Evolutionary conservation across 2,888 invertebrate genomes (phyloP), one percentile per base, ranked within the genome.

Genomic region (Coenonympha arcania): DNA sequence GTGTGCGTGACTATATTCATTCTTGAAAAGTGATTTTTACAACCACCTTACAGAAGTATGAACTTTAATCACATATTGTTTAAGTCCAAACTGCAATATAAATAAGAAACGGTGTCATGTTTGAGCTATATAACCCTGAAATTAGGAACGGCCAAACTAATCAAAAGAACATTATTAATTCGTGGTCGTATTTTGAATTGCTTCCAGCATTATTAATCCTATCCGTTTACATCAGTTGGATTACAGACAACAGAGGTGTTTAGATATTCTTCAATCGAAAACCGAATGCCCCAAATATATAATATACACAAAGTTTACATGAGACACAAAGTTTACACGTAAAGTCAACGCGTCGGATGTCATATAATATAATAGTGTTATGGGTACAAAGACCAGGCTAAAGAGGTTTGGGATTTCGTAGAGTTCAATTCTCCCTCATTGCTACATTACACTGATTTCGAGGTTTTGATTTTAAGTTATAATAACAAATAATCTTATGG

Each of bases 21-120:
- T 74, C 67, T 68, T 75, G 66, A 75, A 78, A 81, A 80, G 75
- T 79, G 77, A 77, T 79, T 78, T n/a, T 81, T 76, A 77, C 71
- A 68, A 66, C 69, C 63, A 61, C 61, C 59, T 52, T 66, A 69
- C 58, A 57, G 68, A 55, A 75, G 69, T 66, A 51, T 68, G 61
- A 57, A 68, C 76, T 70, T 60, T 75, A 73, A 59, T 47, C 33
- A 54, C 48, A 48, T 50, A 36, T 28, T 13, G 45, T 60, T 73
- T 71, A 61, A 67, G 72, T 60, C 61, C 56, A 68, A 64, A 72
- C 71, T 71, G 50, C 62, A 57, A 58, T 55, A 55, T 22, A 24
- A 22, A 6, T 52, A 48, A 51, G 59, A 62, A 72, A 75, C 66
- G 66, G 75, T 82, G 76, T 80, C 79, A 82, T 79, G 77, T 76